A percentile compares a stretch with the other conserved stretches of the same genome.
Conservation (phyloP, 2,113 vertebrate genomes). For the Dipodomys stephensi region DNA sequence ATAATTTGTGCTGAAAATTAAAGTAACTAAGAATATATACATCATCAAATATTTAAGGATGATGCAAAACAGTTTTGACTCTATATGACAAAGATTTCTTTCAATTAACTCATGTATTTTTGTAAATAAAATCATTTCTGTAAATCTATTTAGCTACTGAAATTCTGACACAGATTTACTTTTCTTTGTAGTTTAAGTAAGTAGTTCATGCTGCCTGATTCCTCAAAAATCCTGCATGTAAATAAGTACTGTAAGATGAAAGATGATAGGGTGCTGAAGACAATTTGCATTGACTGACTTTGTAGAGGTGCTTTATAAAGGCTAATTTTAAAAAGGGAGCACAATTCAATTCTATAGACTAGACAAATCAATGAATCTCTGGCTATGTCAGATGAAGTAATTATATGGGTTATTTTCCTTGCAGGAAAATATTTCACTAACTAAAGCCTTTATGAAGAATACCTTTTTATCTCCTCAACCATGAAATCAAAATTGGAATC, state of each 20-base stretch:
- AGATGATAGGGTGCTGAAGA: constrained; percentile 2
- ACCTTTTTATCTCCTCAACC: not conserved
- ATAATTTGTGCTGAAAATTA: not conserved
- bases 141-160: not conserved
- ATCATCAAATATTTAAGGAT: not conserved
- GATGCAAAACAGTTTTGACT: not conserved
- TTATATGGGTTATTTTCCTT: constrained; percentile 80
- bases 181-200: constrained; percentile 51
- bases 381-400: constrained; percentile 70
- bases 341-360: constrained; percentile 68
- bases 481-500: constrained; percentile 4
- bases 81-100: not conserved
- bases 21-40: not conserved
- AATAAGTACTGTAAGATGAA: constrained; percentile 22
- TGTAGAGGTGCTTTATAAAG: constrained; percentile 53
- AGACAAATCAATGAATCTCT: constrained; percentile 80
- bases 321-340: constrained; percentile 69
- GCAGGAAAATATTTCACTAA: constrained; percentile 67
- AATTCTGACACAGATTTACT: not conserved
- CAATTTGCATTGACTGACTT: constrained; percentile 73
- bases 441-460: constrained; percentile 66
- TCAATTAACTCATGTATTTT: not conserved
- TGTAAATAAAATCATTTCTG: not conserved
- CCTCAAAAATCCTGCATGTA: constrained; percentile 16
- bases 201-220: not conserved